These are phyloP conservation scores for Pogonus chalceus DNA, from an alignment of 1,140 invertebrate genomes.

Conservation along the genomic window DNA sequence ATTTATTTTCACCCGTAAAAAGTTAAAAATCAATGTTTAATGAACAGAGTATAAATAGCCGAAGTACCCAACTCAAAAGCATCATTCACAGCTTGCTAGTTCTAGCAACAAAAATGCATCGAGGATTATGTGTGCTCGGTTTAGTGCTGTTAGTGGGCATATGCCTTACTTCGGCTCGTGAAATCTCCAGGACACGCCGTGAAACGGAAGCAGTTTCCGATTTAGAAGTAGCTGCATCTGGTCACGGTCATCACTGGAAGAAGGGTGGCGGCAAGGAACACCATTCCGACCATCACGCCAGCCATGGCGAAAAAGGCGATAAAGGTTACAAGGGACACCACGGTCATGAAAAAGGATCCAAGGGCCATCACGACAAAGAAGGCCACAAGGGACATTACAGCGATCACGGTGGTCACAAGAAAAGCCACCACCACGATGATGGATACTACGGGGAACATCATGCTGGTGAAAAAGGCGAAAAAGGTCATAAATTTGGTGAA, in stretches of 20 bases:
- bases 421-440: constrained; percentile 55
- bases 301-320: constrained; percentile 47
- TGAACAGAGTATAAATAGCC: constrained; percentile 27
- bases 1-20: constrained; percentile 25
- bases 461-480: constrained; percentile 54
- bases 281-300: constrained; percentile 44
- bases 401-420: constrained; percentile 52
- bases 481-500: constrained; percentile 50
- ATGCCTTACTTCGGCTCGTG: constrained; percentile 23
- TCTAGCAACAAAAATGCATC: constrained; percentile 22
- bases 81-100: constrained; percentile 21
- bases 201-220: constrained; percentile 13
- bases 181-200: constrained; percentile 26
- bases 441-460: constrained; percentile 58
- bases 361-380: constrained; percentile 56
- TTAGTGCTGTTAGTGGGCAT: constrained; percentile 22
- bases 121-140: constrained; percentile 25
- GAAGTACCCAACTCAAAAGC: constrained; percentile 1
- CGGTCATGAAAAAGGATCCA: constrained; percentile 52
- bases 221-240: constrained; percentile 15
- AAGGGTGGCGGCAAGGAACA: constrained; percentile 47
- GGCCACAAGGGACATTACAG: constrained; percentile 52
- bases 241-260: constrained; percentile 30
- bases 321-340: constrained; percentile 47
- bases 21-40: constrained; percentile 17